phyloP scores from a whole-genome alignment of 2,113 vertebrate genomes.

The Chelonoidis abingdonii region DNA sequence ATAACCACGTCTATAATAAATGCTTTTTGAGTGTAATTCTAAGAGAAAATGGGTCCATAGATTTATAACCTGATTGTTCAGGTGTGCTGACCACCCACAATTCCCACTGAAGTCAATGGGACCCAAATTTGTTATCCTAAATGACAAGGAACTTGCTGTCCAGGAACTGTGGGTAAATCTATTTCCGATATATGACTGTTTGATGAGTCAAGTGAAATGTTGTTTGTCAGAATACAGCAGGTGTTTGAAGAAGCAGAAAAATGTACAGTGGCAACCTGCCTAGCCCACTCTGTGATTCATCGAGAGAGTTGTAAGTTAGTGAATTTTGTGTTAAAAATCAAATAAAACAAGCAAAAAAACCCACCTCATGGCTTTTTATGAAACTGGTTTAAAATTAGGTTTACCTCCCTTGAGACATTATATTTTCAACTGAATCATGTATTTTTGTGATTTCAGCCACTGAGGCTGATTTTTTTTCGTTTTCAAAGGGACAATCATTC shows the following conservation, averaged over 20 bases:
- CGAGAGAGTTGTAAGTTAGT: constrained; percentile 59
- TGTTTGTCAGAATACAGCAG: constrained; percentile 49
- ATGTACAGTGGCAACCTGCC: constrained; percentile 46
- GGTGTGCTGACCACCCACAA: neutral
- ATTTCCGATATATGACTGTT: constrained; percentile 51
- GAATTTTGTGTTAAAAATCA: constrained; percentile 65
- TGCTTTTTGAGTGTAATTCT: neutral
- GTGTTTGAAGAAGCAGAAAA: constrained; percentile 58
- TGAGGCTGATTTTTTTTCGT: neutral
- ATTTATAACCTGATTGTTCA: neutral
- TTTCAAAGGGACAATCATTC: constrained; percentile 23
- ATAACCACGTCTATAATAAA: neutral
- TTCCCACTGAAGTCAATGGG: neutral
- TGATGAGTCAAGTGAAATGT: constrained; percentile 62
- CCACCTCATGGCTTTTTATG: neutral
- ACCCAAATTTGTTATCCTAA: constrained; percentile 10
- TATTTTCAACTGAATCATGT: constrained; percentile 42
- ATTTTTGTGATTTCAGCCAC: constrained; percentile 1
- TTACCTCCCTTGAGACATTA: constrained; percentile 29
- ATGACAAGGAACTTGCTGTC: neutral
- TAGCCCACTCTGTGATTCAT: constrained; percentile 75
- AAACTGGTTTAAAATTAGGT: constrained; percentile 38
- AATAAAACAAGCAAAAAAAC: constrained; percentile 49
- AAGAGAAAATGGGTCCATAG: neutral
- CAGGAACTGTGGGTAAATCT: constrained; percentile 25